Percentiles rank a stretch among this genome's conserved stretches.
Conservation (phyloP, 2,113 vertebrate species). For the Zosterops japonicus region DNA sequence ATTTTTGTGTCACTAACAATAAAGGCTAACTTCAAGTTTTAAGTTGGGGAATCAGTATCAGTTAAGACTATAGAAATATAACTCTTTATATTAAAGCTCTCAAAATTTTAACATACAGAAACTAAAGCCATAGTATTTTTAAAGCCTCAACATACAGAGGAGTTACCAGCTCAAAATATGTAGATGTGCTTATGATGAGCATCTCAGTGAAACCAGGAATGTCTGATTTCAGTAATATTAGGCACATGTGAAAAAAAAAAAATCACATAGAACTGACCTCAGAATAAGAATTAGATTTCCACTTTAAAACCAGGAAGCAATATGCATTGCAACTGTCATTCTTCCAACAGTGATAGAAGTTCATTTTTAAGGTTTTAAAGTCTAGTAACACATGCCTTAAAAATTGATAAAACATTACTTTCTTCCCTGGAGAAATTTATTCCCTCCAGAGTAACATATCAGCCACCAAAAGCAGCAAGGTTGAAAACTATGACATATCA, state of each 20-base stretch:
- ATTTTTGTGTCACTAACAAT: background rate
- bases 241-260: background rate
- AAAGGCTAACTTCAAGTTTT: background rate
- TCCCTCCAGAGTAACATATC: background rate
- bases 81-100: rapidly evolving
- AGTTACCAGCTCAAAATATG: background rate
- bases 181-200: background rate
- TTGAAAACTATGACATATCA: background rate
- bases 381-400: background rate
- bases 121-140: background rate
- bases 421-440: background rate
- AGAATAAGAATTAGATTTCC: background rate
- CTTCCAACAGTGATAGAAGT: background rate
- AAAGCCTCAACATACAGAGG: background rate
- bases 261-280: background rate
- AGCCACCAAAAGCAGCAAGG: background rate
- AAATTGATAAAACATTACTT: background rate
- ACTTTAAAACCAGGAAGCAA: background rate
- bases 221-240: background rate
- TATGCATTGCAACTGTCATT: background rate
- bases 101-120: background rate
- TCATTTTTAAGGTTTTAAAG: background rate
- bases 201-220: background rate
- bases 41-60: background rate
- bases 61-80: background rate